Evolutionary conservation across 1,140 invertebrate species (phyloP).

Genomic region (Sminthurides bifidus): DNA sequence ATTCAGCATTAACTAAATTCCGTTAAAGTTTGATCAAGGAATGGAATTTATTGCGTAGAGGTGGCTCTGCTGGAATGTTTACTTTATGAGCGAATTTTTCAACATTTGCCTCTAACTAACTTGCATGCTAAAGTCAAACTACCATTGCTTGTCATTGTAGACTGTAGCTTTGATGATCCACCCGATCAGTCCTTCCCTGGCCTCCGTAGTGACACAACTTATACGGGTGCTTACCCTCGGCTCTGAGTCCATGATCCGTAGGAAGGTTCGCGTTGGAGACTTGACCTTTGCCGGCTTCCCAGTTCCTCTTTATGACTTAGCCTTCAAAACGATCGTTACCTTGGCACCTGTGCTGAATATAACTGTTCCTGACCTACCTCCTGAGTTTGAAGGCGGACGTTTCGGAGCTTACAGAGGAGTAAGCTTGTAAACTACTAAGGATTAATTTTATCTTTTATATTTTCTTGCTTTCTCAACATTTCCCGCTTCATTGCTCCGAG

Average conservation of each 20-base stretch:
- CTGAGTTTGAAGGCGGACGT: conserved; percentile 3
- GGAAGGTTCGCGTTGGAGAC: neutral
- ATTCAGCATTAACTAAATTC: too few species aligned
- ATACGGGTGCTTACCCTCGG: neutral
- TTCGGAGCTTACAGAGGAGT: conserved; percentile 14
- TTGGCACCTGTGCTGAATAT: neutral
- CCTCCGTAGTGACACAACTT: neutral
- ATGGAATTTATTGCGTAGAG: too few species aligned
- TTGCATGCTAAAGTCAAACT: too few species aligned
- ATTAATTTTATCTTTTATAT: neutral
- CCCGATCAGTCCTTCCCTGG: neutral
- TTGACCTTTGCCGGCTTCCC: conserved; percentile 11
- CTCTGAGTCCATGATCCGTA: neutral
- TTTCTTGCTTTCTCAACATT: too few species aligned
- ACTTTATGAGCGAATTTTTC: too few species aligned
- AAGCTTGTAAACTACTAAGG: neutral
- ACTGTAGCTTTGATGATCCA: neutral
- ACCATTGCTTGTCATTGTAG: neutral
- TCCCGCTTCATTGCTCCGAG: too few species aligned
- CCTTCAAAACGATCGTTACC: neutral
- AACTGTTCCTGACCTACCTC: conserved; percentile 1
- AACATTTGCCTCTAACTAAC: too few species aligned
- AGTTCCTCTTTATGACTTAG: neutral
- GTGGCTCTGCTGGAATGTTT: too few species aligned
- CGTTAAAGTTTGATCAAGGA: too few species aligned